Conservation (phyloP, 2,888 invertebrate genomes). For the Folsomia candida region DNA sequence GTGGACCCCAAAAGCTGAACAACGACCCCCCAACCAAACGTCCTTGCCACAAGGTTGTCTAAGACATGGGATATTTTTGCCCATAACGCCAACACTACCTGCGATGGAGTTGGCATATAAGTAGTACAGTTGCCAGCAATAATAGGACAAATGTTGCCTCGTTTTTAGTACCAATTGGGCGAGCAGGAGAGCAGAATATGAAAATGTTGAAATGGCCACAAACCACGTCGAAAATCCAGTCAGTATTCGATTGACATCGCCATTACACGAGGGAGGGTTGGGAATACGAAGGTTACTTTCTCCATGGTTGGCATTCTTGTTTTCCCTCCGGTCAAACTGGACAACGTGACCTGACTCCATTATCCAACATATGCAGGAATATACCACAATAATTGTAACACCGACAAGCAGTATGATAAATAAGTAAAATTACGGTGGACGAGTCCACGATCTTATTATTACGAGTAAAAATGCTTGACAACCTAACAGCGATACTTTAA, state of each 20-base stretch:
- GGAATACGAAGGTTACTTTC: neutral
- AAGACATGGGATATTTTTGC: conserved; percentile 6
- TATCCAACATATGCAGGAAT: too few relatives aligned
- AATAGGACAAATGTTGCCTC: neutral
- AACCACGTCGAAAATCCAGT: neutral
- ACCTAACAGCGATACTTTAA: too few relatives aligned
- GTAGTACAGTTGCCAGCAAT: too few relatives aligned
- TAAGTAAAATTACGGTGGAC: too few relatives aligned
- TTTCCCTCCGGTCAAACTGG: too few relatives aligned
- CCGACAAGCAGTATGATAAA: too few relatives aligned
- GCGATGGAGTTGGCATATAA: neutral
- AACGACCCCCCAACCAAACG: conserved; percentile 27
- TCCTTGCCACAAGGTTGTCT: conserved; percentile 4
- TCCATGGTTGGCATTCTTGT: too few relatives aligned
- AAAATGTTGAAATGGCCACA: neutral
- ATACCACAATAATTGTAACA: too few relatives aligned
- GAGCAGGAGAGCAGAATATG: neutral
- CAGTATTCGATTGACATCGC: neutral
- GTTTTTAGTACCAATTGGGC: conserved; percentile 4
- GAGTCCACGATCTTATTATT: too few relatives aligned
- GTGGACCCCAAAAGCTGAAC: conserved; percentile 15
- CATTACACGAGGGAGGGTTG: neutral
- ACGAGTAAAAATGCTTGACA: too few relatives aligned
- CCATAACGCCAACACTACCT: conserved; percentile 12
- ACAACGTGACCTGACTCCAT: too few relatives aligned